Base-by-base conservation (phyloP, 2,113 vertebrate genomes). In the Corvus cornix region DNA sequence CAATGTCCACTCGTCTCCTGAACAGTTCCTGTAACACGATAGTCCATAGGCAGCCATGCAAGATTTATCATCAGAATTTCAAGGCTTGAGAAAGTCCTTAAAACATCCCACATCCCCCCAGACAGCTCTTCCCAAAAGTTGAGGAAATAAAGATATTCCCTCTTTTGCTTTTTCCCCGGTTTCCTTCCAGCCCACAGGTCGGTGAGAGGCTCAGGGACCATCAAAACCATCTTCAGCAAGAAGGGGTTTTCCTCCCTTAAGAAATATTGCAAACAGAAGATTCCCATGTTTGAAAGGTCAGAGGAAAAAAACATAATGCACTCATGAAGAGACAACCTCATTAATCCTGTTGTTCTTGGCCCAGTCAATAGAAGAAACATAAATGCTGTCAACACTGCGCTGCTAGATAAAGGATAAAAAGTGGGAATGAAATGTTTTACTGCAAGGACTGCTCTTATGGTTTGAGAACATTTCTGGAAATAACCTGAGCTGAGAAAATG, bases 391-490 rank as follows among this genome's bases (percentile, higher is more conserved):
- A 97, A 90, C 95, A 33, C 93, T 89, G 89, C 4, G 3, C 62
- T 96, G 94, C 96, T 92, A 98, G 97, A 97, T 97, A 97, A 98
- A 97, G 95, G 95, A 97, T 95, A 97, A 96, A 98, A 97, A 97
- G 95, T 94, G 95, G 97, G 96, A 97, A 97, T 98, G 95, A 97
- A 95, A 96, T 97, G 96, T 96, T 98, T 98, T 98, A 97, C 97
- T 97, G 96, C 88, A 91, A 98, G 93, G 95, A 95, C 84, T 87
- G 95, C 95, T 97, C 96, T 97, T 97, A 97, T 84, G 70, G 86
- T 98, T 97, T 98, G 97, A 98, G 97, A 98, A 98, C 89, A 97
- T 96, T 97, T 97, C 96, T 98, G 97, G 97, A 98, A 98, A 98
- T 96, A 98, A 98, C 97, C 97, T 98, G 97, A 96, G 73, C 95